Conservation (phyloP, 2,797 vertebrate species). For the Eulemur mongoz region DNA sequence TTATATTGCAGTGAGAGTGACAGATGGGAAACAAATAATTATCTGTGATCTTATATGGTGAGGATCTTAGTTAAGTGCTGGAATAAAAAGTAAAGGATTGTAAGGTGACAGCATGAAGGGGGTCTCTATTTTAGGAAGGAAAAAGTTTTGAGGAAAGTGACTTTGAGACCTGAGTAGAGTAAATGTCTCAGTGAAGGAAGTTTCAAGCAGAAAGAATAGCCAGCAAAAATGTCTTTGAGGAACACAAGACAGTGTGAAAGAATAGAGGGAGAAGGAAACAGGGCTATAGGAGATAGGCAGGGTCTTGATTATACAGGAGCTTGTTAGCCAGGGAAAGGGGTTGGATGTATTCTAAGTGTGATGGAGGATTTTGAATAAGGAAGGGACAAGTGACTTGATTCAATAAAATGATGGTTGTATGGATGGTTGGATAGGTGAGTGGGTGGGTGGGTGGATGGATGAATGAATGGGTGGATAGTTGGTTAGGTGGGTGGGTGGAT, state of each 20-base stretch:
- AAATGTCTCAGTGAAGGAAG: neutral
- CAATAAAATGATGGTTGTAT: neutral
- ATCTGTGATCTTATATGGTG: neutral
- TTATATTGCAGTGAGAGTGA: neutral
- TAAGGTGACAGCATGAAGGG: neutral
- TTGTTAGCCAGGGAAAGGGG: neutral
- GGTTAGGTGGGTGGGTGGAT: too few relatives aligned
- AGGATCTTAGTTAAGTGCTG: neutral
- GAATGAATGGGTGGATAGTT: neutral
- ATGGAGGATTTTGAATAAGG: neutral
- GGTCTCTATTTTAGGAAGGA: neutral
- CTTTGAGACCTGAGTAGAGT: neutral
- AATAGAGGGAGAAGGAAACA: neutral
- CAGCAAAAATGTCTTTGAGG: neutral
- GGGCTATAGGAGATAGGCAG: neutral
- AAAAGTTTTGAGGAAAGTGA: neutral
- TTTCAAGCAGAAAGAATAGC: neutral
- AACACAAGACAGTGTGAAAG: neutral
- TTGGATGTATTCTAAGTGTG: neutral
- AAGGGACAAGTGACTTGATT: neutral
- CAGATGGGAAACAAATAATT: neutral
- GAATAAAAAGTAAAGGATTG: neutral
- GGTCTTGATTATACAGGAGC: neutral
- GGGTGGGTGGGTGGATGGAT: neutral
- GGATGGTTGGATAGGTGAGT: neutral